Evolutionary conservation across 37 sponge, comb jelly and placozoan genomes (phyloP), one percentile per base, ranked within the genome.

Genomic region (Amphimedon queenslandica): DNA sequence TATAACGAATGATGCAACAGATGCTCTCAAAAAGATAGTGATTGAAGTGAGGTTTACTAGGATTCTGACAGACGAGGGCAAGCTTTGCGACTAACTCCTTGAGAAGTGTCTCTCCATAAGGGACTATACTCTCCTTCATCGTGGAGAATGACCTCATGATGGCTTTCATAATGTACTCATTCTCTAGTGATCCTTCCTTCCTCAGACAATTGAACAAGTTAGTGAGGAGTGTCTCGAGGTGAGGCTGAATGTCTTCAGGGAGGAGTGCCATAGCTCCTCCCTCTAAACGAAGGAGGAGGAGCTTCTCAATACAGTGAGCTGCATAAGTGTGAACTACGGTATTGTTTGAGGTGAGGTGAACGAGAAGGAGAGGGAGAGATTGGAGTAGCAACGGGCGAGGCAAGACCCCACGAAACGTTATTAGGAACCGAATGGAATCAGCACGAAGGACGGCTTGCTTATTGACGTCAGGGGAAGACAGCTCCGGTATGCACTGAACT

Each of bases 21-120:
- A 99, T 89, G 21, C 87, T 82, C 73, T 99, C 99, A 87, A 99
- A 99, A 32, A 99, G 84, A 71, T 95, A 99, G 67, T 99, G 99
- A 76, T 99, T 99, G 69, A 99, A 99, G 77, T 99, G 94, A 2
- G 99, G 99, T 47, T 93, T 90, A 57, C 87, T 89, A 0, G 99
- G 99, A 42, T 99, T 99, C 77, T 86, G 69, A 69, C 90, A 87
- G 28, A 96, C 97, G 20, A 75, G 67, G 4, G 67, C 69, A 41
- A 96, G 76, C 82, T 96, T 96, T 20, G 60, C 77, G 0, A 72
- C 63, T 58, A 96, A 79, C 76, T 90, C 77, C 38, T 83, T 84
- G 11, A 96, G 76, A 8, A 93, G 74, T 3, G 71, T 86, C 31
- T 78, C 79, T 27, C 83, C 70, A 56, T 79, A 83, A 5, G 80